phyloP scores from a whole-genome alignment of 1,140 invertebrate species.

The Pygmarrhopalites habei region DNA sequence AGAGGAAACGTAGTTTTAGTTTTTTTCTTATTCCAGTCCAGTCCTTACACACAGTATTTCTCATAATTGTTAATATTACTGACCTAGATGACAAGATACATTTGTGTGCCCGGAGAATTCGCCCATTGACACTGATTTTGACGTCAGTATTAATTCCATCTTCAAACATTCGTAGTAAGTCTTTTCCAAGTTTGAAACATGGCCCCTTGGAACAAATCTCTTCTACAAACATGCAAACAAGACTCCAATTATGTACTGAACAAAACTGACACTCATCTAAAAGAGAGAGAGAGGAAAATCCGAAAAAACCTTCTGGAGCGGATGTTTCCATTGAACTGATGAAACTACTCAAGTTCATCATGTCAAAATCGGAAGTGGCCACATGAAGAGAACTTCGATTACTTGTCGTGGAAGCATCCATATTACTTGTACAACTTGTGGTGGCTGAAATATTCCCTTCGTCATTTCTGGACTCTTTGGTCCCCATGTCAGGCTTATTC shows the following conservation, averaged over 20 bases:
- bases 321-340: constrained; percentile 37
- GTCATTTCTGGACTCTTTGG: no score
- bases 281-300: no score
- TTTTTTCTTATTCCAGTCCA: no score
- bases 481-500: neutral
- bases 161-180: constrained; percentile 77
- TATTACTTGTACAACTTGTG: neutral
- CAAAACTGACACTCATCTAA: no score
- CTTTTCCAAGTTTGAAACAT: constrained; percentile 66
- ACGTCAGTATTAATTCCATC: constrained; percentile 82
- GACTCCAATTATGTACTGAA: no score
- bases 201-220: constrained; percentile 43
- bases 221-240: no score
- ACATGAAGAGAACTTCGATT: constrained; percentile 35
- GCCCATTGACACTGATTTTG: constrained; percentile 63
- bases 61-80: no score
- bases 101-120: constrained; percentile 75
- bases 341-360: constrained; percentile 25
- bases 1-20: no score
- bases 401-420: constrained; percentile 19
- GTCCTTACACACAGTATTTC: no score
- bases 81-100: constrained; percentile 81
- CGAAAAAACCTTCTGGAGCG: constrained; percentile 16
- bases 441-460: no score
- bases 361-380: constrained; percentile 30